phyloP scores from a whole-genome alignment of 2,888 invertebrate genomes.

The Eilema griseolum region DNA sequence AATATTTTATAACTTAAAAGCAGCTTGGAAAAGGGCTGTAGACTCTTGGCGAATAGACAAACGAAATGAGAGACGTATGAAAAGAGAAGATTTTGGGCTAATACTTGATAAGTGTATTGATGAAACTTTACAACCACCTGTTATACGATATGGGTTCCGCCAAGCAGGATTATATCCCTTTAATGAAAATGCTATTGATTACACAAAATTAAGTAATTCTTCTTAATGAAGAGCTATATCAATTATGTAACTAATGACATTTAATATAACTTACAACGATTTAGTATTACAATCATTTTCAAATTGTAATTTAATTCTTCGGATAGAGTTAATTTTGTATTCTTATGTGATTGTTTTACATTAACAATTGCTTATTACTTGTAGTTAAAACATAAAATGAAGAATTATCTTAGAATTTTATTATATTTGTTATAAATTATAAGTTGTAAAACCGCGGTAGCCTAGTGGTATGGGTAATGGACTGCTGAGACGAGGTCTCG shows the following conservation, averaged over 20 bases:
- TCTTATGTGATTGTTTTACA: neutral
- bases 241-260: neutral
- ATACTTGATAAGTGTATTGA: constrained; percentile 24
- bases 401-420: too few species aligned
- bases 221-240: neutral
- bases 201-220: neutral
- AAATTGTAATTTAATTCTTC: neutral
- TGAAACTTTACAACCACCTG: constrained; percentile 20
- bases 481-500: too few species aligned
- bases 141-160: constrained; percentile 27
- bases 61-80: constrained; percentile 17
- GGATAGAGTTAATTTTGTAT: neutral
- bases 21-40: constrained; percentile 16
- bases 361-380: too few species aligned
- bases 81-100: constrained; percentile 24
- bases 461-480: too few species aligned
- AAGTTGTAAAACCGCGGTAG: too few species aligned
- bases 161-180: constrained; percentile 21
- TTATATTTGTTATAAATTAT: too few species aligned
- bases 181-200: constrained; percentile 15
- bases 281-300: neutral
- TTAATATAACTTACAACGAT: neutral
- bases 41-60: constrained; percentile 9
- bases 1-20: constrained; percentile 29
- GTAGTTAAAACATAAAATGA: too few species aligned